phyloP scores from a whole-genome alignment of 2,113 vertebrate species.

The Callionymus lyra region DNA sequence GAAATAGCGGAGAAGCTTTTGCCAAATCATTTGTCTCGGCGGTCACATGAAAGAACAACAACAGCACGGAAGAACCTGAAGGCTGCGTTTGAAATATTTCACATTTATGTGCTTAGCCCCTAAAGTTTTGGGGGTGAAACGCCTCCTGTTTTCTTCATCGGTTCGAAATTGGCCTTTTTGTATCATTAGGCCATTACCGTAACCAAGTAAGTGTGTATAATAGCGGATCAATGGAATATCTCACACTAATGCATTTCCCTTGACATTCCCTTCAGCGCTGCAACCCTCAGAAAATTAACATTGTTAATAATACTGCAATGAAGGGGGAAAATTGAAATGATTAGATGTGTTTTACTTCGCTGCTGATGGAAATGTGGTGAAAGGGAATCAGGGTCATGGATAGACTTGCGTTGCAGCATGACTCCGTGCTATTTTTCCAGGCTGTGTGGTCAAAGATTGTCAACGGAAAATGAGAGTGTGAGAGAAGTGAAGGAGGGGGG shows the following conservation, averaged over 20 bases:
- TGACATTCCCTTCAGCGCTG: slow-evolving; percentile 64
- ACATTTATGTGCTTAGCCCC: slow-evolving; percentile 12
- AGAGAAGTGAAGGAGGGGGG: slow-evolving; percentile 41
- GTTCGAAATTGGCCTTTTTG: slow-evolving; percentile 45
- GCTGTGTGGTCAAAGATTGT: slow-evolving; percentile 67
- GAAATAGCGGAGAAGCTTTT: slow-evolving; percentile 12
- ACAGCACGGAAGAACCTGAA: slow-evolving; percentile 13
- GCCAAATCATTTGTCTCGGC: slow-evolving; percentile 9
- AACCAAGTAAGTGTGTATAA: slow-evolving; percentile 56
- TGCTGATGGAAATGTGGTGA: slow-evolving; percentile 75
- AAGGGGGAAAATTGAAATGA: slow-evolving; percentile 73
- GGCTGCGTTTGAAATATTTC: no score
- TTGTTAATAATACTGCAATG: slow-evolving; percentile 69
- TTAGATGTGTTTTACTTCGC: slow-evolving; percentile 69
- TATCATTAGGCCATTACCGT: slow-evolving; percentile 55
- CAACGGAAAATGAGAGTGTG: slow-evolving; percentile 61
- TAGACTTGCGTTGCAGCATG: slow-evolving; percentile 69
- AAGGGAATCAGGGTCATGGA: slow-evolving; percentile 73
- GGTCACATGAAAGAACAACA: slow-evolving; percentile 5
- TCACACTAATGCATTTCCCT: slow-evolving; percentile 63
- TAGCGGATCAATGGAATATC: slow-evolving; percentile 67
- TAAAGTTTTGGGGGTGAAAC: slow-evolving; percentile 22
- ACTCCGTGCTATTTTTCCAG: slow-evolving; percentile 73
- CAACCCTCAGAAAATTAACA: slow-evolving; percentile 68
- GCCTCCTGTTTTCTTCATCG: slow-evolving; percentile 62